Conservation (phyloP, 1,140 invertebrate species). For the Drosophila eugracilis region DNA sequence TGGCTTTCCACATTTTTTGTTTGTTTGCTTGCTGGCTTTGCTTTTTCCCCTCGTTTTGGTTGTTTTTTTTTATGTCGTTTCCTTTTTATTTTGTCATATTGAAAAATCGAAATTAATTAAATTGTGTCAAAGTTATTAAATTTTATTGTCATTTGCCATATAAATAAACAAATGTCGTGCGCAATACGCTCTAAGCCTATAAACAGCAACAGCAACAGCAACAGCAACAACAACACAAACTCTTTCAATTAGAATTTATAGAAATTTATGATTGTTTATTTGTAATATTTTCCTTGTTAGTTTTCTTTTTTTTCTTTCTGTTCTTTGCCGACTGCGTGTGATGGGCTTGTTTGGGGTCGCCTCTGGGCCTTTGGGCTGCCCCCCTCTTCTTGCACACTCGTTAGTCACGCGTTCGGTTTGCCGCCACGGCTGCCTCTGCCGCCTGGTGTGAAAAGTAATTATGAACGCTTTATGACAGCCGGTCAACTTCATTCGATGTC, state of each 20-base stretch:
- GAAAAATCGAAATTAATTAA: constrained; percentile 70
- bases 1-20: constrained; percentile 19
- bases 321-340: constrained; percentile 38
- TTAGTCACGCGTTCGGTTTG: constrained; percentile 22
- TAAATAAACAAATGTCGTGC: constrained; percentile 64
- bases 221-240: background rate
- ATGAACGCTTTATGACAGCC: constrained; percentile 77
- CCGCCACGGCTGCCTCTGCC: too few species aligned
- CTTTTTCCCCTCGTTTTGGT: too few species aligned
- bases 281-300: constrained; percentile 17
- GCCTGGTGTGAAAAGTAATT: constrained; percentile 79
- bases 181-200: constrained; percentile 52
- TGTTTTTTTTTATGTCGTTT: background rate
- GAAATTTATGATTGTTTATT: constrained; percentile 68
- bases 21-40: constrained; percentile 18
- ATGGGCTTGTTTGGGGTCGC: background rate
- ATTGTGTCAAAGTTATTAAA: constrained; percentile 73
- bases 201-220: background rate
- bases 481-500: constrained; percentile 75
- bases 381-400: constrained; percentile 1
- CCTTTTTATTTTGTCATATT: constrained; percentile 33
- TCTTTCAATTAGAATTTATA: constrained; percentile 43
- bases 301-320: constrained; percentile 15
- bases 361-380: background rate
- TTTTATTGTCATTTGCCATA: constrained; percentile 66